Conservation (phyloP, 2,888 invertebrate genomes). For the Cataglyphis rosenhaueri region DNA sequence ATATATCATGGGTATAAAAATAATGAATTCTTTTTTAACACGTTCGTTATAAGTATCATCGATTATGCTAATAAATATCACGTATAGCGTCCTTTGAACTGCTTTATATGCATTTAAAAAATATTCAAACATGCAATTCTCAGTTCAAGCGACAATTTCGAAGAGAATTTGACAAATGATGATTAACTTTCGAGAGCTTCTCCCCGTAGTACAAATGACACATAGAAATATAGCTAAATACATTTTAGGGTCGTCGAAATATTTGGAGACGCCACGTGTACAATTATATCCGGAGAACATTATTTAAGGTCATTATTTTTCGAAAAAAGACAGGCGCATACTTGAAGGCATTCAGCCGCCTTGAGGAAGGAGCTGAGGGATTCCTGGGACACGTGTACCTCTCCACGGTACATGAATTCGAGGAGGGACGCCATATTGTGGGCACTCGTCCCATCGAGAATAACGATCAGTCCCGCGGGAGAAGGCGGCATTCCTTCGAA, state of each 20-base stretch:
- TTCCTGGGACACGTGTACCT: slow-evolving; percentile 97
- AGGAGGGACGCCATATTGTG: slow-evolving; percentile 96
- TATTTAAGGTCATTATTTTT: slow-evolving; percentile 66
- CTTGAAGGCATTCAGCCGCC: slow-evolving; percentile 96
- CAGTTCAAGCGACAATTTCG: neutral
- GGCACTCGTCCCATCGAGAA: slow-evolving; percentile 95
- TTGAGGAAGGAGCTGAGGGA: slow-evolving; percentile 96
- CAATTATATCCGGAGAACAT: slow-evolving; percentile 49
- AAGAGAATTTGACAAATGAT: slow-evolving; percentile 32
- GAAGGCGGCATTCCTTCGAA: slow-evolving; percentile 94
- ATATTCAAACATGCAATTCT: neutral
- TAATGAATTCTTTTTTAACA: neutral
- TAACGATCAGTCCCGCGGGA: slow-evolving; percentile 93
- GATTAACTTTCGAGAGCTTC: neutral
- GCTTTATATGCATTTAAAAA: neutral
- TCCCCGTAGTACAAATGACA: neutral
- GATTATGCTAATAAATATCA: neutral
- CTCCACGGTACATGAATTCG: slow-evolving; percentile 98
- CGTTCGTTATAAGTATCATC: neutral
- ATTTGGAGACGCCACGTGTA: slow-evolving; percentile 26
- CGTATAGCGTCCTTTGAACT: neutral
- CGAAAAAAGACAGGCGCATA: slow-evolving; percentile 80
- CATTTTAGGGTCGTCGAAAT: neutral
- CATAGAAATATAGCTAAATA: neutral
- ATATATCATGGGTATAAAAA: neutral